Base-by-base conservation (phyloP, 2,113 vertebrate species). In the Peromyscus maniculatus region DNA sequence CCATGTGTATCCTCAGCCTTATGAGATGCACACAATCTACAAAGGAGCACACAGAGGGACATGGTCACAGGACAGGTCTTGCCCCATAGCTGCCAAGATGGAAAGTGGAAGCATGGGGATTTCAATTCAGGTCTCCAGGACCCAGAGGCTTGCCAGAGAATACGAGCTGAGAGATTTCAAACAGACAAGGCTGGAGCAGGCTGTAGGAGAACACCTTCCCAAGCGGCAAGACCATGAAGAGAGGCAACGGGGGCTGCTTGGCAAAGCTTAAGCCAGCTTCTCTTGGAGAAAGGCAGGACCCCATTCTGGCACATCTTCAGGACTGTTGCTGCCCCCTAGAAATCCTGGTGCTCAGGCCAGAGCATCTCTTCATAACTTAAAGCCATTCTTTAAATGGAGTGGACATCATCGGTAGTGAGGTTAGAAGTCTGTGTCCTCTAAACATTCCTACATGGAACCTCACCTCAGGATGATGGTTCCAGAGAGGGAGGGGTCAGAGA, bases 101-200 rank as follows among this genome's bases (percentile, higher is more conserved):
- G 16, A 17, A n/a, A 1, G 4, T 43, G n/a, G 39, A 46, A 15
- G 12, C 15, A 13, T 36, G 5, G 4, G 31, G n/a, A 3, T 26
- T 49, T 57, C 7, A 22, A 5, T 7, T 13, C 13, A 13, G 31
- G 7, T 9, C 43, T 0, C 59, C 0, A 33, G 21, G 31, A 3
- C 1, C 16, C 0, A 5, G 17, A 7, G 2, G 10, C 66, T 74
- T 84, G 6, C 24, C 26, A 64, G 57, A n/a, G 59, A 52, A 3
- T 24, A 5, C 0, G 1, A 36, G 49, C 71, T 67, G 26, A 13
- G 49, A 88, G 33, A 19, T 49, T 31, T 59, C 19, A 28, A 39
- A 82, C 6, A 17, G 82, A 57, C 0, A 16, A 79, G 49, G 28
- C 6, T 55, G 5, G 22, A 28, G 16, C n/a, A 31, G 6, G 12